Evolutionary conservation across 2,113 vertebrate species (phyloP), one percentile per base, ranked within the genome.

Genomic region (Chascanopsetta lugubris): DNA sequence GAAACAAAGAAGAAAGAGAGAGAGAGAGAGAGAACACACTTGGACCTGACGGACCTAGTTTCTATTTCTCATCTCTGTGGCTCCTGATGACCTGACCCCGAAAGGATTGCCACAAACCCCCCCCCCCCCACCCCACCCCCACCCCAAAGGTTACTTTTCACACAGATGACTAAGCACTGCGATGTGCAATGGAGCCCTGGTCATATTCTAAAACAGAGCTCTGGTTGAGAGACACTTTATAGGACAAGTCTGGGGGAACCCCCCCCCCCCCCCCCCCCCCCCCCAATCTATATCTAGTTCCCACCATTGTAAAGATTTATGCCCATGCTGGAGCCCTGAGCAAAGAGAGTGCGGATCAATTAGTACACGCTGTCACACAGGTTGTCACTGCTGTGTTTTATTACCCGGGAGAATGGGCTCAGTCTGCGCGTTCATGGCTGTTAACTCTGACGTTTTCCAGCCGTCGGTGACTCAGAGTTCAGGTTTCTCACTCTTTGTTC

Each of bases 401-500:
- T 89, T 88, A 85, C 90, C 84, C 79, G 20, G 43, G 84, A 86
- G 88, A 83, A 77, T 20, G 61, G 74, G 53, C 6, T 17, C 38
- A 2, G 65, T 84, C 60, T 65, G 40, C 69, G 78, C 45, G 36
- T 82, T 85, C 79, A 75, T 54, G 73, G 82, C 82, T 79, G 74
- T 84, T 82, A 77, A 79, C 69, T 66, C 80, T 91, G 89, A 92
- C 87, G 87, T 88, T 79, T 71, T 66, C 69, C 57, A 2, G 55
- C 50, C 38, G 30, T 32, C 21, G 63, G 79, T 92, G 90, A 93
- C 88, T 92, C 91, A 93, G 77, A 77, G 87, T 77, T 88, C 74
- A 73, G 81, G 88, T 90, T 90, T 90, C 86, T 87, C 85, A 80
- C 79, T 82, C 82, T 90, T 92, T 92, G 90, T 92, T 91, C 90